Evolutionary conservation across 2,113 vertebrate species (phyloP).

Genomic region (Hemicordylus capensis): DNA sequence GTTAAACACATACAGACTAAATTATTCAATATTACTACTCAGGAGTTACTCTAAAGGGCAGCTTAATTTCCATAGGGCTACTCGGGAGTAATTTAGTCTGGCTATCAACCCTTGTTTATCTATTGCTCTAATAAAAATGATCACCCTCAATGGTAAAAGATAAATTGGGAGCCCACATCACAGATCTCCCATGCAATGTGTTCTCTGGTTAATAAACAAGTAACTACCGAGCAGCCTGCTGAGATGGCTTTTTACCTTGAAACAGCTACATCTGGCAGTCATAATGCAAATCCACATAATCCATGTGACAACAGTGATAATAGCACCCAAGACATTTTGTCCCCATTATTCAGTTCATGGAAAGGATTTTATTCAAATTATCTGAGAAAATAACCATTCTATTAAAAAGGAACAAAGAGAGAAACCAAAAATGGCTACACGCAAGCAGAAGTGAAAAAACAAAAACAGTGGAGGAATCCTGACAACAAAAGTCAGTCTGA

Average conservation of each 20-base stretch:
- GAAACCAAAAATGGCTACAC: not conserved
- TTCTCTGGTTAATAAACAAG: not conserved
- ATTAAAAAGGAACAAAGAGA: not conserved
- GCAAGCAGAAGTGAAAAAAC: not conserved
- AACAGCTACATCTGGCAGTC: not conserved
- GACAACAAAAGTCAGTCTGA: constrained; percentile 6
- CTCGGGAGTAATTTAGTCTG: no score
- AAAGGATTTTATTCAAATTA: constrained; percentile 12
- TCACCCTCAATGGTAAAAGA: not conserved
- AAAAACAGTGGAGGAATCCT: not conserved
- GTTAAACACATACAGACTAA: not conserved
- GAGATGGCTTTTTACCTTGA: no score
- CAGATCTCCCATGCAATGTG: not conserved
- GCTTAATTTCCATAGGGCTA: no score
- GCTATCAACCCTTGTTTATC: no score
- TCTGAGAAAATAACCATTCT: not conserved
- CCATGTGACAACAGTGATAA: not conserved
- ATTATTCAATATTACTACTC: no score
- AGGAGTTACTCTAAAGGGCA: no score
- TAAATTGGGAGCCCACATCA: no score
- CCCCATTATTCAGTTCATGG: not conserved
- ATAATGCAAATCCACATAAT: not conserved
- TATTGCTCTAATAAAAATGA: not conserved
- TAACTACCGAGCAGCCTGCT: not conserved
- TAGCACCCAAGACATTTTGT: not conserved